A percentile compares a stretch with the other conserved stretches of the same genome.
Conservation (phyloP, 2,797 vertebrate genomes). For the Sebastes trivittatus region DNA sequence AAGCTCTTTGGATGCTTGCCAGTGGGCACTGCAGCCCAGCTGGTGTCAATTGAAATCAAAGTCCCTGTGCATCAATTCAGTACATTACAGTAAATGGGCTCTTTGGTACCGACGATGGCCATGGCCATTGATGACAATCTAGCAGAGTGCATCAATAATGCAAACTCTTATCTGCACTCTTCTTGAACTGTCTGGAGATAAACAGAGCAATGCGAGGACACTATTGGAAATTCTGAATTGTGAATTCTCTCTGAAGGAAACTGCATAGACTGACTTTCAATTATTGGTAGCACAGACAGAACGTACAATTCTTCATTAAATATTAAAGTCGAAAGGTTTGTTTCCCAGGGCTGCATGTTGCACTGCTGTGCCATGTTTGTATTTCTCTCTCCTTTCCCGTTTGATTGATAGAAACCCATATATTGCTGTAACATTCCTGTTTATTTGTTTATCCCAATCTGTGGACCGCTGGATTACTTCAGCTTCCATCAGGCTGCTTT, state of each 20-base stretch:
- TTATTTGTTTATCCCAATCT: not conserved
- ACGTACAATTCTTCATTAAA: not conserved
- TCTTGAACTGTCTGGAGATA: slow-evolving; percentile 17
- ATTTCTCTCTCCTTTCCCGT: not conserved
- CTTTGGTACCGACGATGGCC: not conserved
- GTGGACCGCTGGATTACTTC: not conserved
- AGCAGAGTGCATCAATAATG: slow-evolving; percentile 49
- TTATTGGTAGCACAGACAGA: not conserved
- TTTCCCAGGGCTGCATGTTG: not conserved
- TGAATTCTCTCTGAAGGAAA: slow-evolving; percentile 2
- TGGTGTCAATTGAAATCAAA: slow-evolving; percentile 37
- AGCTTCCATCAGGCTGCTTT: not conserved
- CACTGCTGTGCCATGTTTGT: not conserved
- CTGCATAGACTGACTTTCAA: slow-evolving; percentile 1
- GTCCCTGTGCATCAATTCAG: slow-evolving; percentile 16
- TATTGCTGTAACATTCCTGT: not conserved
- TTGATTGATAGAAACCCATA: not conserved
- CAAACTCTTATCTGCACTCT: slow-evolving; percentile 26
- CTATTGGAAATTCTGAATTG: not conserved
- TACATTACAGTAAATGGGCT: slow-evolving; percentile 22
- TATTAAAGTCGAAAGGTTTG: not conserved
- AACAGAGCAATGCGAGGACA: not conserved
- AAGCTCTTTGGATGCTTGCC: slow-evolving; percentile 11
- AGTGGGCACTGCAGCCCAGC: slow-evolving; percentile 1
- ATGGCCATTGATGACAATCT: slow-evolving; percentile 32